Percentiles rank a stretch among this genome's conserved stretches.
phyloP scores from a whole-genome alignment of 1,140 invertebrate species.

The Bacillus rossius region DNA sequence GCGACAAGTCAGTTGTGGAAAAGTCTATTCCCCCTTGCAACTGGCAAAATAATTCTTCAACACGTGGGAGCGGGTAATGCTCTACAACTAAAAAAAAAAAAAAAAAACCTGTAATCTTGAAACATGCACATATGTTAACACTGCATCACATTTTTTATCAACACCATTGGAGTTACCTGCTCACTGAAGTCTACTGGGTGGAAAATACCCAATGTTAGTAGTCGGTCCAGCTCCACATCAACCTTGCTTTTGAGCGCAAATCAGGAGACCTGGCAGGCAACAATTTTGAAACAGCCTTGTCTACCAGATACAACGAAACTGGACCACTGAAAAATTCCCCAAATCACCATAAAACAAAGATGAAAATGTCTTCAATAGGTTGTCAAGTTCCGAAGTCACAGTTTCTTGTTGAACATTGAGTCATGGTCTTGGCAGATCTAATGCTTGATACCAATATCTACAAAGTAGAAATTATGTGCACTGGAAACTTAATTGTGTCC shows the following conservation, averaged over 20 bases:
- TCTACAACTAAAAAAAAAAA: not conserved
- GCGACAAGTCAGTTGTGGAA: not conserved
- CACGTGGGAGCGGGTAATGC: conserved; percentile 1
- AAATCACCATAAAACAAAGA: not conserved
- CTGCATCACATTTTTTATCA: conserved; percentile 28
- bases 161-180: conserved; percentile 35
- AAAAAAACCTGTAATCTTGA: conserved; percentile 20
- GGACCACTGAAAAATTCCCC: not conserved
- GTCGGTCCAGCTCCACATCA: not conserved
- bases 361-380: not conserved
- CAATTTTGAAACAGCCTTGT: not conserved
- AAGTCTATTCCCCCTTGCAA: not conserved
- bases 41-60: not conserved
- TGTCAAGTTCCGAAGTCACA: not conserved
- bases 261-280: not conserved
- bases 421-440: conserved; percentile 1
- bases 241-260: not conserved
- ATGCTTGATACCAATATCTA: conserved; percentile 23
- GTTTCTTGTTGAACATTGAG: not conserved
- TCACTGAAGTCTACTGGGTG: conserved; percentile 19
- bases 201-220: not conserved
- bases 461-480: conserved; percentile 19
- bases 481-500: no score
- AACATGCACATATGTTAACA: conserved; percentile 32
- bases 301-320: not conserved